Percentiles rank a stretch among this genome's conserved stretches.
phyloP scores from a whole-genome alignment of 1,140 invertebrate genomes.

The Geopemphigus sp. region DNA sequence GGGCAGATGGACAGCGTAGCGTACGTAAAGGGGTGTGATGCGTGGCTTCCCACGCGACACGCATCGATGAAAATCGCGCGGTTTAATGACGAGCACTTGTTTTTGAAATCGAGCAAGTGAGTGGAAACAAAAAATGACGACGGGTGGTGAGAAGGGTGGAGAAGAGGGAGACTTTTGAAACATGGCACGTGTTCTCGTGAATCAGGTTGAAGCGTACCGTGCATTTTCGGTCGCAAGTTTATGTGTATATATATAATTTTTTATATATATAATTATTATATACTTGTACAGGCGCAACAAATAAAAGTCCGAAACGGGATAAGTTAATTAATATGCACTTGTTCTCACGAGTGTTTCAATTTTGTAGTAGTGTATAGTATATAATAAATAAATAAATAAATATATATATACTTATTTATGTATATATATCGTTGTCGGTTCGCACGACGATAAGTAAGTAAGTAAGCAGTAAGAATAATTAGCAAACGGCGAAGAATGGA shows the following conservation, averaged over 20 bases:
- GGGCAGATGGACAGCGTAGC: background rate
- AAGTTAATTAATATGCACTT: background rate
- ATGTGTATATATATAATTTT: background rate
- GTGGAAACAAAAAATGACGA: background rate
- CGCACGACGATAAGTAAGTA: slow-evolving; percentile 21
- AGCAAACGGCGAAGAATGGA: background rate
- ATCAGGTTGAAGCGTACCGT: no score
- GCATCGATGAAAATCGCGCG: slow-evolving; percentile 16
- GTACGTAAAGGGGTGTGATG: background rate
- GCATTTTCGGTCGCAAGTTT: background rate
- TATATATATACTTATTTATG: no score
- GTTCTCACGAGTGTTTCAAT: slow-evolving; percentile 19
- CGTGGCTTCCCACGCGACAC: slow-evolving; percentile 43
- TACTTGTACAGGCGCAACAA: no score
- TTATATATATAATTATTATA: no score
- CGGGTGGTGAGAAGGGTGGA: no score
- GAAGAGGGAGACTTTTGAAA: background rate
- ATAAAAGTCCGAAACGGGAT: background rate
- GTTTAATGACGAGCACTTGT: slow-evolving; percentile 48
- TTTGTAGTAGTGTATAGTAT: no score
- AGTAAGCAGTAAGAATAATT: slow-evolving; percentile 1
- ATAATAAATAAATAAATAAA: no score
- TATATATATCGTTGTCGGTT: slow-evolving; percentile 34
- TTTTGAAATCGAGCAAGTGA: slow-evolving; percentile 30
- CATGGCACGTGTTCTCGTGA: background rate